phyloP scores from a whole-genome alignment of 2,797 vertebrate genomes.

The Synanceia verrucosa region DNA sequence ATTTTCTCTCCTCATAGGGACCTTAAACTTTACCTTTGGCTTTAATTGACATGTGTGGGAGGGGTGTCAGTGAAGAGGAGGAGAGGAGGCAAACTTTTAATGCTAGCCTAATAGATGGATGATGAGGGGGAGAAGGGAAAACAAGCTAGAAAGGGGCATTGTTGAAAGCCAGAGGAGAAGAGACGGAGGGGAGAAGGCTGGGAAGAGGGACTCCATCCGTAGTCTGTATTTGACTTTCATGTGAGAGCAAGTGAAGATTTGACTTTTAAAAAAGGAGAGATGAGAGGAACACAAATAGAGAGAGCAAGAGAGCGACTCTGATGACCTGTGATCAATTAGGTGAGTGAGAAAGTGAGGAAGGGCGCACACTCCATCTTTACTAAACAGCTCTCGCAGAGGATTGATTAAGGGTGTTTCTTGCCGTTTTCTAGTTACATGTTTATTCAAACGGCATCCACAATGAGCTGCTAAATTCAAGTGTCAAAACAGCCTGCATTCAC shows the following conservation, averaged over 20 bases:
- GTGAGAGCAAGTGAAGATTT: slow-evolving; percentile 24
- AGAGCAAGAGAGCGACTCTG: not conserved
- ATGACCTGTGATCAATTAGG: slow-evolving; percentile 38
- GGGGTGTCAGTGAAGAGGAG: not conserved
- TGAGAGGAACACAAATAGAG: slow-evolving; percentile 9
- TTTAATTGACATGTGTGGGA: slow-evolving; percentile 43
- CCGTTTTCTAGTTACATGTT: not conserved
- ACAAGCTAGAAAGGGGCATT: not conserved
- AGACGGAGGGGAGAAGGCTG: not conserved
- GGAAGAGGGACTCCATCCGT: not conserved
- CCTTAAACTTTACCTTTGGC: slow-evolving; percentile 59
- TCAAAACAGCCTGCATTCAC: not conserved
- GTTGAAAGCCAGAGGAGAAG: slow-evolving; percentile 10
- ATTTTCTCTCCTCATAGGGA: slow-evolving; percentile 29
- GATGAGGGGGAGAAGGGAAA: not conserved
- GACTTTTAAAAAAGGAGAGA: slow-evolving; percentile 38
- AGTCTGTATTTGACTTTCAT: slow-evolving; percentile 66
- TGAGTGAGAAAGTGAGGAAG: slow-evolving; percentile 1
- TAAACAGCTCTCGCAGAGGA: not conserved
- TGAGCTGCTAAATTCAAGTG: not conserved
- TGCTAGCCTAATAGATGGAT: slow-evolving; percentile 7
- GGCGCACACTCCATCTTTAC: slow-evolving; percentile 4
- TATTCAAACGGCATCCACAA: not conserved
- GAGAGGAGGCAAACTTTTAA: not conserved
- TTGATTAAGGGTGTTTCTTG: not conserved